Evolutionary conservation across 2,113 vertebrate species (phyloP), one percentile per base, ranked within the genome.

Genomic region (Calidris pugnax): DNA sequence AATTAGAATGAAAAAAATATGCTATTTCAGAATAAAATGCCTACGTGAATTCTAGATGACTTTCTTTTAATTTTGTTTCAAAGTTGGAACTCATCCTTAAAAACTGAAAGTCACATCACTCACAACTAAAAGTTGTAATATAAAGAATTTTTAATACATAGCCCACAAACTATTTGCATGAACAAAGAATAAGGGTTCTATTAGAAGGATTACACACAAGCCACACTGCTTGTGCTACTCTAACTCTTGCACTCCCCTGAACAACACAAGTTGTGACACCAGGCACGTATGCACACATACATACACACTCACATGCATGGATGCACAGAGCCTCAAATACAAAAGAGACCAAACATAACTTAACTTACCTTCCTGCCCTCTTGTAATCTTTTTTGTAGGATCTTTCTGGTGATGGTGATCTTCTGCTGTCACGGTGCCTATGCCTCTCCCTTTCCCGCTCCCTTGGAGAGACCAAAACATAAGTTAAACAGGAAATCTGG

Each of bases 381-480:
- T 99, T 98, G 90, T 97, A 97, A 87, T 98, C 98, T 87, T 98
- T 99, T 83, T 98, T 98, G 98, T 99, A 99, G 83, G 97, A 97
- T 76, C 99, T 98, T 80, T 99, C 99, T 18, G 98, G 98, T 17
- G 99, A 98, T 51, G 98, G 98, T 6, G 99, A 99, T 50, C 98
- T 97, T 89, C 98, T 98, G 78, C 97, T 98, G 15, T 99, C 99
- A 93, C 99, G 98, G 94, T 99, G 99, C 7, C 99, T 98, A 93
- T 99, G 98, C 67, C 99, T 94, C 88, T 99, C 99, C 91, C 99
- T 98, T 68, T 98, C 98, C 26, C 98, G 96, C 71, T 98, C 98
- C 97, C 98, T 98, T 97, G 87, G 85, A 97, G 79, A 97, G 85
- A 96, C 95, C 15, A 95, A 98, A 97, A 98, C 83, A 85, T 37